Conservation (phyloP, 1,140 invertebrate genomes). For the Scaptodrosophila lebanonensis region DNA sequence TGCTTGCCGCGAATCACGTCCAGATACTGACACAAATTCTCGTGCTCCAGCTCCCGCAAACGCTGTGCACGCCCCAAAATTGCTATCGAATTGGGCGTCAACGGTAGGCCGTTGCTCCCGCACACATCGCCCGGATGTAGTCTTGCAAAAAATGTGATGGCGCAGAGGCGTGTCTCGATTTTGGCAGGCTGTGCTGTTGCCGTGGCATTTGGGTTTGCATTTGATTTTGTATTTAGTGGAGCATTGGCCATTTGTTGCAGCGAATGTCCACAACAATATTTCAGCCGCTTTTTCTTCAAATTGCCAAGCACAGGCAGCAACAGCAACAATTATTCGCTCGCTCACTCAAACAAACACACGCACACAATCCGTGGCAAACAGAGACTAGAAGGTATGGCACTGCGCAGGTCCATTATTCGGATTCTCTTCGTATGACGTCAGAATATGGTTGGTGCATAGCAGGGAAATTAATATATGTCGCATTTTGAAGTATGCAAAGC, state of each 20-base stretch:
- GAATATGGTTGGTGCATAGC: too few species aligned
- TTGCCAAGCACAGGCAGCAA: conserved; percentile 19
- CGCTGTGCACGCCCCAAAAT: conserved; percentile 93
- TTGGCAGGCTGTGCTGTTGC: conserved; percentile 7
- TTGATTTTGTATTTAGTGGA: too few species aligned
- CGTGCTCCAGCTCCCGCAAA: conserved; percentile 88
- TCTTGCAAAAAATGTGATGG: conserved; percentile 93
- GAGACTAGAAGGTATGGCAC: too few species aligned
- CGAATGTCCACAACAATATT: too few species aligned
- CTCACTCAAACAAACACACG: too few species aligned
- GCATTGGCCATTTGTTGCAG: conserved; percentile 23
- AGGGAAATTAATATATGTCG: too few species aligned
- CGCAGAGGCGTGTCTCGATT: conserved; percentile 80
- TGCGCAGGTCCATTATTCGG: too few species aligned
- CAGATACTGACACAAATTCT: conserved; percentile 91
- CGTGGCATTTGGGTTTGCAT: conserved; percentile 8
- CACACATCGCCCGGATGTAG: conserved; percentile 94
- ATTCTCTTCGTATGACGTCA: too few species aligned
- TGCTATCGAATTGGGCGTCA: conserved; percentile 97
- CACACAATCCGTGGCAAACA: too few species aligned
- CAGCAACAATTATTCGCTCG: conserved; percentile 19
- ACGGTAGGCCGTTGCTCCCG: conserved; percentile 95
- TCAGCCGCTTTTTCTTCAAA: too few species aligned
- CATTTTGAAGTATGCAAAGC: too few species aligned
- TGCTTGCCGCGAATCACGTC: conserved; percentile 96